These are phyloP conservation scores for Neodontobutis hainanensis DNA, from an alignment of 2,113 vertebrate species.

Conservation along the genomic window DNA sequence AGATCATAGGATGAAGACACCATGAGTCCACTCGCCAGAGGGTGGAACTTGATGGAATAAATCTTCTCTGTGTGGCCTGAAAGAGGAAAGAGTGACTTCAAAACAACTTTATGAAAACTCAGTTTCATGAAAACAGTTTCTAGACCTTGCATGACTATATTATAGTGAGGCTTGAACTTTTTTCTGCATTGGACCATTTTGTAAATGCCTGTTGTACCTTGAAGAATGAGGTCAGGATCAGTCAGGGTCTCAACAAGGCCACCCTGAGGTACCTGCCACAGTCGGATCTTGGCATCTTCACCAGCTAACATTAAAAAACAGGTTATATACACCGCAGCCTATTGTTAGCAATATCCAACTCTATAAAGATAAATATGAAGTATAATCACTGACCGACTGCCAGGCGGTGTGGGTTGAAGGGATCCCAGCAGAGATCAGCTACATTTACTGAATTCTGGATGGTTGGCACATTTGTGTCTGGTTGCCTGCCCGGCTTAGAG, in stretches of 20 bases:
- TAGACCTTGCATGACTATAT: not conserved
- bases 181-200: not conserved
- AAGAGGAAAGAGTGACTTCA: constrained; percentile 5
- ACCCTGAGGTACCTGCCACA: constrained; percentile 86
- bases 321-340: not conserved
- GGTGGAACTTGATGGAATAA: constrained; percentile 93
- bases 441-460: constrained; percentile 88
- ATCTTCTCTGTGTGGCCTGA: constrained; percentile 95
- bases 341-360: not conserved
- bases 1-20: constrained; percentile 94
- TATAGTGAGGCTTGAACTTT: not conserved
- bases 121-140: not conserved
- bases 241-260: constrained; percentile 85
- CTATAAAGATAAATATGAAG: not conserved
- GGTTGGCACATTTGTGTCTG: constrained; percentile 83
- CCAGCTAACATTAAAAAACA: constrained; percentile 77
- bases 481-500: constrained; percentile 85
- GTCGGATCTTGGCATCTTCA: constrained; percentile 91
- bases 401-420: constrained; percentile 83
- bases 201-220: constrained; percentile 77
- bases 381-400: constrained; percentile 84
- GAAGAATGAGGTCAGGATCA: constrained; percentile 82
- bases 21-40: constrained; percentile 83
- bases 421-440: constrained; percentile 91
- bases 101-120: not conserved